Evolutionary conservation across 2,888 invertebrate species (phyloP).

Genomic region (Fragum sueziense): DNA sequence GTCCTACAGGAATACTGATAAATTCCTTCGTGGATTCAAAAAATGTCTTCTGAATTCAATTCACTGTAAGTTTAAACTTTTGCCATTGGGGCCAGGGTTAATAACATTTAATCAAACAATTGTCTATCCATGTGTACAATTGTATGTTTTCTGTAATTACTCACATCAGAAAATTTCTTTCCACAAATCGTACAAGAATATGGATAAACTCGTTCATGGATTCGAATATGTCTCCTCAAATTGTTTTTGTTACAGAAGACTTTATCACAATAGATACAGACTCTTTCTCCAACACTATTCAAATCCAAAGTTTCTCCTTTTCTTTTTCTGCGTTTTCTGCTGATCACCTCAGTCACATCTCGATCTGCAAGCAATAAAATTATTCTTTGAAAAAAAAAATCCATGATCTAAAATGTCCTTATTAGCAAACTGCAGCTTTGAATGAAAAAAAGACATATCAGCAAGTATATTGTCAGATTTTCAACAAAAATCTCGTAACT

Average conservation of each 20-base stretch:
- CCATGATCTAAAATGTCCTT: too few species aligned
- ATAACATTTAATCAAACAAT: neutral
- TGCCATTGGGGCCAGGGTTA: too few species aligned
- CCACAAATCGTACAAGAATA: slow-evolving; percentile 35
- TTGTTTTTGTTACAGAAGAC: slow-evolving; percentile 24
- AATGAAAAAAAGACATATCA: too few species aligned
- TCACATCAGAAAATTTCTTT: slow-evolving; percentile 32
- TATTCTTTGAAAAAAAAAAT: neutral
- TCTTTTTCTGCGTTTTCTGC: neutral
- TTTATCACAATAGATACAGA: slow-evolving; percentile 23
- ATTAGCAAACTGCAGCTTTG: too few species aligned
- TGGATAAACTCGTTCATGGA: slow-evolving; percentile 41
- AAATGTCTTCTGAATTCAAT: too few species aligned
- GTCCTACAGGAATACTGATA: slow-evolving; percentile 37
- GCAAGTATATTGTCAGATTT: too few species aligned
- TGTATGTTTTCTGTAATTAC: slow-evolving; percentile 37
- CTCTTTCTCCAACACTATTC: neutral
- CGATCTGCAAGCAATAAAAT: neutral
- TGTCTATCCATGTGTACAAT: slow-evolving; percentile 23
- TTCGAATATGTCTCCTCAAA: slow-evolving; percentile 33
- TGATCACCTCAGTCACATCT: neutral
- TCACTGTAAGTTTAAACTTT: neutral
- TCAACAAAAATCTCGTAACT: too few species aligned
- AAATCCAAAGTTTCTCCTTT: neutral
- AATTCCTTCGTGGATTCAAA: slow-evolving; percentile 43